Percentiles rank a stretch among this genome's conserved stretches.
Conservation (phyloP, 2,113 vertebrate species). For the Sturnira hondurensis region DNA sequence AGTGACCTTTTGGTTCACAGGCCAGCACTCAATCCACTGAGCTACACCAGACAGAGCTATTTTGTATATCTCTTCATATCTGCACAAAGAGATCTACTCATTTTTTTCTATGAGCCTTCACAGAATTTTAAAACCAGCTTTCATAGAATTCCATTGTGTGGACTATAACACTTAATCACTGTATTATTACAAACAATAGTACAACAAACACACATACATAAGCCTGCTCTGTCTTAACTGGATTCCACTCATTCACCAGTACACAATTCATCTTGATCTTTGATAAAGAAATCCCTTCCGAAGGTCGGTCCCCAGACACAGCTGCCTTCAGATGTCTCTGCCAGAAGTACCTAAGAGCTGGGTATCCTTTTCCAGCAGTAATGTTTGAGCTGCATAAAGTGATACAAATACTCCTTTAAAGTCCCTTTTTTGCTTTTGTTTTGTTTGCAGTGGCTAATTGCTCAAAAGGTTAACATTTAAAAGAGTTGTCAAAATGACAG, state of each 20-base stretch:
- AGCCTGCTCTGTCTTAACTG: background rate
- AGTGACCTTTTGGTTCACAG: too few relatives aligned
- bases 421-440: slow-evolving; percentile 11
- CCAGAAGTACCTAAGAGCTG: background rate
- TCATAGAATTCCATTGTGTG: background rate
- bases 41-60: too few relatives aligned
- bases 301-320: background rate
- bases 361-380: background rate
- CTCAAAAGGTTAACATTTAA: slow-evolving; percentile 35
- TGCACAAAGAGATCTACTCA: background rate
- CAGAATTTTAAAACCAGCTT: background rate
- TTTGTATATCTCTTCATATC: background rate
- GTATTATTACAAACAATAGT: background rate
- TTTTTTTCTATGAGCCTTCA: background rate
- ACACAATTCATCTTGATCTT: background rate
- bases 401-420: background rate
- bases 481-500: background rate
- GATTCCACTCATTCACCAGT: background rate
- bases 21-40: too few relatives aligned
- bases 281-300: background rate
- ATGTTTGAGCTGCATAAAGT: background rate
- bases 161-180: background rate
- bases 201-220: background rate
- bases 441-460: slow-evolving; percentile 6
- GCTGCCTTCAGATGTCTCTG: background rate